Evolutionary conservation across 2,888 invertebrate genomes (phyloP), one percentile per base, ranked within the genome.

Genomic region (Yponomeuta evonymella): DNA sequence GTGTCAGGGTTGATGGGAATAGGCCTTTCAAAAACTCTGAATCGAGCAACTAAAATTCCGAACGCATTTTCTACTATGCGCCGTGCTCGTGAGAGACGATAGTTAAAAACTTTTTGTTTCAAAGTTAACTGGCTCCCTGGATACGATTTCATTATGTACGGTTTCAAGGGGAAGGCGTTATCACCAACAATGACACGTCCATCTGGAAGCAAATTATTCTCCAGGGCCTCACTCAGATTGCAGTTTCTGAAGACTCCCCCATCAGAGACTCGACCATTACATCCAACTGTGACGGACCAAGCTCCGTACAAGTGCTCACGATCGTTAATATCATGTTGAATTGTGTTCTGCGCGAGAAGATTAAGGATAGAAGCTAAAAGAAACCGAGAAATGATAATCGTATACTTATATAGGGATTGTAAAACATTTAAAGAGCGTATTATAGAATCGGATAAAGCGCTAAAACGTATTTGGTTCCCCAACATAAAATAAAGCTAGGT

Each of bases 81-180:
- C 30, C 75, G 65, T 43, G 74, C 74, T 63, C 73, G 65, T 43
- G 73, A 74, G 64, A 75, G 71, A 71, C 74, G 12, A 67, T 74
- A 48, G 58, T 75, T 74, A 70, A 72, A 73, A 69, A 73, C 73
- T 71, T 70, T 62, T 70, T 73, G 70, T 69, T 71, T 70, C 69
- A 66, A n/a, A 67, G 71, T 71, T 66, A 48, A 58, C 33, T 58
- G 51, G 68, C 11, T 63, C 62, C 67, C 58, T 30, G 70, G n/a
- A n/a, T n/a, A n/a, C n/a, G n/a, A n/a, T n/a, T n/a, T n/a, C n/a
- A n/a, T n/a, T n/a, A n/a, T 64, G 67, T 72, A 66, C 9, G 67
- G 64, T 12, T 29, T 67, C 30, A 71, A 58, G 74, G 43, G 43
- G 43, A 43, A 43, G 43, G 43, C 74, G 72, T 73, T 72, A 73